These are phyloP conservation scores for Hyposoter didymator DNA, from an alignment of 2,888 invertebrate species.

Conservation along the genomic window DNA sequence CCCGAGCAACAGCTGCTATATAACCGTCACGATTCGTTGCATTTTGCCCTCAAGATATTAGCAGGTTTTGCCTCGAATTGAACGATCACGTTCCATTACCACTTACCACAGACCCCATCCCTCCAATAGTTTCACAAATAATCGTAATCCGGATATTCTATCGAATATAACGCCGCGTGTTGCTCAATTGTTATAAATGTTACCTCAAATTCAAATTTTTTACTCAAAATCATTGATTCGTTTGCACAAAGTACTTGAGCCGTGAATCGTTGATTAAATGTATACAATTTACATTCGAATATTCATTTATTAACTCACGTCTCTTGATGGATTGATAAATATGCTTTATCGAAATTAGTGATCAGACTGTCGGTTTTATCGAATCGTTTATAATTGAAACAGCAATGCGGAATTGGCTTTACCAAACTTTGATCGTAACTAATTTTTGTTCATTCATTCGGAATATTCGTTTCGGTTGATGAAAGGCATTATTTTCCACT, in stretches of 20 bases:
- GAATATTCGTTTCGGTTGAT: too few species aligned
- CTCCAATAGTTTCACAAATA: background rate
- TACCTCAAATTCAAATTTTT: background rate
- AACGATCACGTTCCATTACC: slow-evolving; percentile 58
- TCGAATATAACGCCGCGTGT: background rate
- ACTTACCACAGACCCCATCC: slow-evolving; percentile 1
- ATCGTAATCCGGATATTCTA: background rate
- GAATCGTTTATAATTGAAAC: too few species aligned
- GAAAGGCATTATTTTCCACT: too few species aligned
- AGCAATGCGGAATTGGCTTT: too few species aligned
- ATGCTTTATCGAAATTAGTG: background rate
- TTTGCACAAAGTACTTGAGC: background rate
- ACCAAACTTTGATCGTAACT: too few species aligned
- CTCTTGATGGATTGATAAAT: background rate
- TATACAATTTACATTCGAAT: background rate
- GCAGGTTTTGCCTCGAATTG: slow-evolving; percentile 47
- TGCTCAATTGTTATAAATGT: background rate
- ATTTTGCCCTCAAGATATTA: slow-evolving; percentile 62
- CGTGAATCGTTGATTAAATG: background rate
- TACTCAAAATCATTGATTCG: background rate
- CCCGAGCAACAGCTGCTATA: slow-evolving; percentile 61
- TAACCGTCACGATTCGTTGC: slow-evolving; percentile 57
- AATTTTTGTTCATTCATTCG: too few species aligned
- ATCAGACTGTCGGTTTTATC: background rate
- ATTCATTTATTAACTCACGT: background rate